Percentiles rank a stretch among this genome's conserved stretches.
Evolutionary conservation across 2,888 invertebrate genomes (phyloP).

Genomic region (Sturmia bella): DNA sequence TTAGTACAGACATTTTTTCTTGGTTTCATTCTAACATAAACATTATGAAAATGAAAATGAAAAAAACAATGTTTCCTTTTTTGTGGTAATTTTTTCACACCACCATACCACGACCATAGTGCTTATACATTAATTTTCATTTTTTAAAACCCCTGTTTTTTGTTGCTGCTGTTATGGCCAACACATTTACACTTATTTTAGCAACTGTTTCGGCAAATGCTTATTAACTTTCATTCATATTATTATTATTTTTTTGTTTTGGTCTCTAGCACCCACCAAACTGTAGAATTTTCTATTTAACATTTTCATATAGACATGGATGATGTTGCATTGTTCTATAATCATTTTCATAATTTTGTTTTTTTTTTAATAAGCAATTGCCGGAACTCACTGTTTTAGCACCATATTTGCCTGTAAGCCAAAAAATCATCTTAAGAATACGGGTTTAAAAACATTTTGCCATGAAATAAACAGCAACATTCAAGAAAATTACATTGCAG

Average conservation of each 20-base stretch:
- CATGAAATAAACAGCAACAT: constrained; percentile 60
- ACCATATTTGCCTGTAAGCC: constrained; percentile 52
- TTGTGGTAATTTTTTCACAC: constrained; percentile 33
- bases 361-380: constrained; percentile 63
- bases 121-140: constrained; percentile 36
- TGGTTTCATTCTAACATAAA: constrained; percentile 43
- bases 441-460: constrained; percentile 48
- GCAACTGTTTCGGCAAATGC: constrained; percentile 46
- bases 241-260: constrained; percentile 7
- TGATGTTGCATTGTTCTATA: constrained; percentile 46
- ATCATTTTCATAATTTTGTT: constrained; percentile 2
- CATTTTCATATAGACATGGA: constrained; percentile 19
- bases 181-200: constrained; percentile 60
- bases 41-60: constrained; percentile 54
- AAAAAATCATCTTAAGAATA: constrained; percentile 56
- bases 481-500: constrained; percentile 65
- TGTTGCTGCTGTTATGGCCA: constrained; percentile 6
- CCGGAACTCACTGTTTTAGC: constrained; percentile 67
- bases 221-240: neutral
- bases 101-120: constrained; percentile 39
- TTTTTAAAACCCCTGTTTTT: constrained; percentile 7
- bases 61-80: constrained; percentile 21
- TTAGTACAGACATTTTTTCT: constrained; percentile 37
- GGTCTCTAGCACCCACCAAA: neutral
- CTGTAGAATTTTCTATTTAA: constrained; percentile 28